phyloP scores from a whole-genome alignment of 2,888 invertebrate genomes.

The Sinelater perroti region DNA sequence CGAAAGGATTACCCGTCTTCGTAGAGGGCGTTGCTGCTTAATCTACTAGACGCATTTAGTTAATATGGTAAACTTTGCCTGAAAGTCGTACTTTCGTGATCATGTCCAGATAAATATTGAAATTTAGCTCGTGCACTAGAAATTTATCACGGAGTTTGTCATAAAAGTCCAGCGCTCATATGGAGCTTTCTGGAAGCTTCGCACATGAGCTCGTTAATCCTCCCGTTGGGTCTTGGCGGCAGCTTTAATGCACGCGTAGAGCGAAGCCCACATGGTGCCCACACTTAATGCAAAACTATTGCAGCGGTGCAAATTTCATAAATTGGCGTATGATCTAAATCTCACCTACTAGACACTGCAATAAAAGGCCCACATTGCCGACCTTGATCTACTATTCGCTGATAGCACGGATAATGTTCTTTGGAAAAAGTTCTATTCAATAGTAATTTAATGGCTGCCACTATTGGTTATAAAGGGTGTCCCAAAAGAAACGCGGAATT shows the following conservation, averaged over 20 bases:
- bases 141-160: slow-evolving; percentile 2
- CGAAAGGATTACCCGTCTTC: too few species aligned
- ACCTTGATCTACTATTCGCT: slow-evolving; percentile 14
- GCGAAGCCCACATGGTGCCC: neutral
- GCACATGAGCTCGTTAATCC: neutral
- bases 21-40: too few species aligned
- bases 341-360: too few species aligned
- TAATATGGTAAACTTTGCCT: slow-evolving; percentile 26
- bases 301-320: too few species aligned
- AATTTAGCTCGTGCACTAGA: slow-evolving; percentile 18
- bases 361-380: too few species aligned
- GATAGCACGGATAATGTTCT: slow-evolving; percentile 7
- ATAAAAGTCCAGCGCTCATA: neutral
- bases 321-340: too few species aligned
- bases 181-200: slow-evolving; percentile 7
- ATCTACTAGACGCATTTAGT: slow-evolving; percentile 21
- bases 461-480: too few species aligned
- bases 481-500: too few species aligned
- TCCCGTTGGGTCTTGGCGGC: neutral
- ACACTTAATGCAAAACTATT: too few species aligned
- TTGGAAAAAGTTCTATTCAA: too few species aligned
- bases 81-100: slow-evolving; percentile 21
- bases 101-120: slow-evolving; percentile 20
- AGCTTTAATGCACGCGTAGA: neutral
- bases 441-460: too few species aligned